Percentiles rank a stretch among this genome's conserved stretches.
These are phyloP conservation scores for Mycalesis mineus DNA, from an alignment of 2,888 invertebrate genomes.

Conservation along the genomic window DNA sequence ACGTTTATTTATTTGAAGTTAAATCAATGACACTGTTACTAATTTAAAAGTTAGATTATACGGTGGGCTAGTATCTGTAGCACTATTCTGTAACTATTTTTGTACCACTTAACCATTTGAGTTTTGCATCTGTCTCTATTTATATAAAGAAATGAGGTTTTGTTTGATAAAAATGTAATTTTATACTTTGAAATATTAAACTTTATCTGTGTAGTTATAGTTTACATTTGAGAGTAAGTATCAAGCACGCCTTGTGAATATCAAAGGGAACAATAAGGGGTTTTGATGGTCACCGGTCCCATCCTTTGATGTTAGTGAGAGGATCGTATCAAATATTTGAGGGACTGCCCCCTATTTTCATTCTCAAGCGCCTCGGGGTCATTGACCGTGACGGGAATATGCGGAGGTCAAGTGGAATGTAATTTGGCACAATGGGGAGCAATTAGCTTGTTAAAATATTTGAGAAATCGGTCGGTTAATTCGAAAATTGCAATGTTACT, in stretches of 20 bases:
- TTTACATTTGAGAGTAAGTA: slow-evolving; percentile 10
- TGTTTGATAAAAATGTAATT: too few relatives aligned
- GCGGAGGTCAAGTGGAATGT: slow-evolving; percentile 19
- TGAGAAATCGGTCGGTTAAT: slow-evolving; percentile 13
- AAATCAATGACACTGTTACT: too few relatives aligned
- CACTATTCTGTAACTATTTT: too few relatives aligned
- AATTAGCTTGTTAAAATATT: slow-evolving; percentile 20
- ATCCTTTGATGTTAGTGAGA: slow-evolving; percentile 52
- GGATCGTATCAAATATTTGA: slow-evolving; percentile 51
- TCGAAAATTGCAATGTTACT: slow-evolving; percentile 6
- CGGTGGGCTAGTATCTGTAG: too few relatives aligned
- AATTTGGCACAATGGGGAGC: slow-evolving; percentile 17
- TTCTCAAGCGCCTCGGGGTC: slow-evolving; percentile 20
- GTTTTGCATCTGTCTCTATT: too few relatives aligned
- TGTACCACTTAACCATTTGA: too few relatives aligned
- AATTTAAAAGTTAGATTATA: too few relatives aligned
- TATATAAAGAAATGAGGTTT: too few relatives aligned
- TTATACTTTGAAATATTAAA: too few relatives aligned
- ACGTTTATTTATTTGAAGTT: too few relatives aligned
- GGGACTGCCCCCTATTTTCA: slow-evolving; percentile 33
- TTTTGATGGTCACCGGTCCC: slow-evolving; percentile 51
- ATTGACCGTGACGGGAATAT: slow-evolving; percentile 21
- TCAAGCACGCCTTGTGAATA: slow-evolving; percentile 15
- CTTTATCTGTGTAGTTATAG: background rate
- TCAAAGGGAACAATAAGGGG: slow-evolving; percentile 55